Evolutionary conservation across 2,797 vertebrate species (phyloP).

Genomic region (Sparus aurata): DNA sequence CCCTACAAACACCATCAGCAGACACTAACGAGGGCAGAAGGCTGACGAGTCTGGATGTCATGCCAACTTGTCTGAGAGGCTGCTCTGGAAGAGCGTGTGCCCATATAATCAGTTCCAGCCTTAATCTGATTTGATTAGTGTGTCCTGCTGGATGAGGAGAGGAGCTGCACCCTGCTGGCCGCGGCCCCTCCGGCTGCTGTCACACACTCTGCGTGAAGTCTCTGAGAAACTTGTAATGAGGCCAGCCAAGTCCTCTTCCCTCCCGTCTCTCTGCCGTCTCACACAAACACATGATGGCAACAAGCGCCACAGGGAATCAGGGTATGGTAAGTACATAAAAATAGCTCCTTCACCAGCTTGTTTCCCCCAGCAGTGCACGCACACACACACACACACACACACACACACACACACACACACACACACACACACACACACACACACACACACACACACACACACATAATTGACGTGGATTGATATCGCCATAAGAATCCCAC

Average conservation of each 20-base stretch:
- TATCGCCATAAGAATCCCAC: not conserved
- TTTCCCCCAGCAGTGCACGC: not conserved
- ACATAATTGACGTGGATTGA: not conserved
- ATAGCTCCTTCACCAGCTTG: slow-evolving; percentile 5
- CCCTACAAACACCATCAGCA: slow-evolving; percentile 27
- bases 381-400: not conserved
- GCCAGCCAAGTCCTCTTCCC: slow-evolving; percentile 35
- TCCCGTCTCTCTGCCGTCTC: slow-evolving; percentile 15
- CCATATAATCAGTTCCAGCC: slow-evolving; percentile 44
- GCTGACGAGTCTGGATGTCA: slow-evolving; percentile 17
- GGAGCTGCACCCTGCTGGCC: slow-evolving; percentile 55
- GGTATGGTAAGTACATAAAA: slow-evolving; percentile 21
- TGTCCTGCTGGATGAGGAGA: slow-evolving; percentile 55
- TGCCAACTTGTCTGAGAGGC: slow-evolving; percentile 44
- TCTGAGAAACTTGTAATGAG: slow-evolving; percentile 60
- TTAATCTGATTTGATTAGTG: slow-evolving; percentile 73
- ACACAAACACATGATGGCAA: not conserved
- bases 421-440: too few species aligned
- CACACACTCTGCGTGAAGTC: slow-evolving; percentile 53
- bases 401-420: not conserved
- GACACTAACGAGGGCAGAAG: slow-evolving; percentile 44
- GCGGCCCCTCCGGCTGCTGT: slow-evolving; percentile 63
- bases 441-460: not conserved
- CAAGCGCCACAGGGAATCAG: slow-evolving; percentile 20
- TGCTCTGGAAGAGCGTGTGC: slow-evolving; percentile 29